Evolutionary conservation across 2,113 vertebrate genomes (phyloP).

Genomic region (Burhinus bistriatus): DNA sequence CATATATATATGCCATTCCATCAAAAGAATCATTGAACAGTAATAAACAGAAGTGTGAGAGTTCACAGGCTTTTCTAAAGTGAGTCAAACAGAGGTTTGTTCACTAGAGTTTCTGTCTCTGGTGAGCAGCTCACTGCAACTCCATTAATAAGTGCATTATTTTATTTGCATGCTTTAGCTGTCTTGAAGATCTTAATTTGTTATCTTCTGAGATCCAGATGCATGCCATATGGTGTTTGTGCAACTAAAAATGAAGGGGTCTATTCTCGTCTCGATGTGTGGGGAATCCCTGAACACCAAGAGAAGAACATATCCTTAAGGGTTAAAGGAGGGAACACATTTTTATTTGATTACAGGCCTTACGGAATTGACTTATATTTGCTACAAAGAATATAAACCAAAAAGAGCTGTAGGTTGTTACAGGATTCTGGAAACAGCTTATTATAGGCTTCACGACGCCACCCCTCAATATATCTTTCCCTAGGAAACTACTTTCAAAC

Average conservation of each 20-base stretch:
- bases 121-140: conserved; percentile 60
- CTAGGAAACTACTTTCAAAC: neutral
- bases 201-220: conserved; percentile 69
- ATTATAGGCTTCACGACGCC: neutral
- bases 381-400: conserved; percentile 47
- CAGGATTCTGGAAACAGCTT: neutral
- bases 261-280: conserved; percentile 71
- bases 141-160: conserved; percentile 61
- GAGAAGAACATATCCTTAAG: conserved; percentile 74
- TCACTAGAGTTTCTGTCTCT: conserved; percentile 63
- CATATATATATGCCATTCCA: conserved; percentile 33
- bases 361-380: conserved; percentile 57
- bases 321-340: conserved; percentile 73
- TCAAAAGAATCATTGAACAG: conserved; percentile 30
- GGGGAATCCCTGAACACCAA: conserved; percentile 75
- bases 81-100: conserved; percentile 56
- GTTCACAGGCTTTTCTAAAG: conserved; percentile 60
- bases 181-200: conserved; percentile 68
- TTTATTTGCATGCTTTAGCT: conserved; percentile 69
- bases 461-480: neutral
- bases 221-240: conserved; percentile 68
- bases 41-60: conserved; percentile 28
- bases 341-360: conserved; percentile 71
- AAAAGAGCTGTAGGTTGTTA: conserved; percentile 7
- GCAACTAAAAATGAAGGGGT: conserved; percentile 73